Evolutionary conservation across 2,888 invertebrate genomes (phyloP).

Genomic region (Polymixis flavicincta): DNA sequence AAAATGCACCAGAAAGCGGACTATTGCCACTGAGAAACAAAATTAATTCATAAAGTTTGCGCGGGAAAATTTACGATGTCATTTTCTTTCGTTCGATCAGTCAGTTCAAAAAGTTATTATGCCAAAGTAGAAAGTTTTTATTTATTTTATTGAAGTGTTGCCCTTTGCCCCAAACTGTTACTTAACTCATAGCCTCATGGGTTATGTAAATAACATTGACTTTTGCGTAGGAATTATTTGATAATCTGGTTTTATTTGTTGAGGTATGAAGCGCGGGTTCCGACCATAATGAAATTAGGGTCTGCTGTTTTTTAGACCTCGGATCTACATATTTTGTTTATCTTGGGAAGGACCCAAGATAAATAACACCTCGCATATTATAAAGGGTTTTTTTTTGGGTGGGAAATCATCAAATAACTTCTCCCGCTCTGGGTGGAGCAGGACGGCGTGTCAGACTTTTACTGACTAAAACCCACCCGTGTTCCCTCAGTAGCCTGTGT

Average conservation of each 20-base stretch:
- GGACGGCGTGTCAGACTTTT: no score
- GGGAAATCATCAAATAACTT: no score
- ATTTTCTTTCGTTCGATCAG: slow-evolving; percentile 20
- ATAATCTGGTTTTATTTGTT: slow-evolving; percentile 50
- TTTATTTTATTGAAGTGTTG: slow-evolving; percentile 8
- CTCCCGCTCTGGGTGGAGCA: no score
- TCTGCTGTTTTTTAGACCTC: slow-evolving; percentile 28
- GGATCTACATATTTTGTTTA: slow-evolving; percentile 37
- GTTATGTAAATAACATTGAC: slow-evolving; percentile 34
- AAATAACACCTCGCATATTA: no score
- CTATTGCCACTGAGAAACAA: neutral
- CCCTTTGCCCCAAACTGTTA: slow-evolving; percentile 12
- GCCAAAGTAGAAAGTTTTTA: slow-evolving; percentile 27
- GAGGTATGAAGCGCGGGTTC: slow-evolving; percentile 25
- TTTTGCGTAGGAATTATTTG: slow-evolving; percentile 35
- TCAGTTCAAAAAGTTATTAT: slow-evolving; percentile 28
- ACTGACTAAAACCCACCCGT: no score
- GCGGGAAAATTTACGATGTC: slow-evolving; percentile 45
- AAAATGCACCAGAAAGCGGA: neutral
- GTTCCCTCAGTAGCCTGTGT: no score
- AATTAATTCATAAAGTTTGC: neutral
- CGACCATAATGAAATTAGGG: slow-evolving; percentile 46
- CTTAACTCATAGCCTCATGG: slow-evolving; percentile 9
- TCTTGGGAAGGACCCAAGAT: no score
- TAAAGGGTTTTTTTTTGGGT: no score